Evolutionary conservation across 2,888 invertebrate genomes (phyloP).

Genomic region (Eupithecia exiguata): DNA sequence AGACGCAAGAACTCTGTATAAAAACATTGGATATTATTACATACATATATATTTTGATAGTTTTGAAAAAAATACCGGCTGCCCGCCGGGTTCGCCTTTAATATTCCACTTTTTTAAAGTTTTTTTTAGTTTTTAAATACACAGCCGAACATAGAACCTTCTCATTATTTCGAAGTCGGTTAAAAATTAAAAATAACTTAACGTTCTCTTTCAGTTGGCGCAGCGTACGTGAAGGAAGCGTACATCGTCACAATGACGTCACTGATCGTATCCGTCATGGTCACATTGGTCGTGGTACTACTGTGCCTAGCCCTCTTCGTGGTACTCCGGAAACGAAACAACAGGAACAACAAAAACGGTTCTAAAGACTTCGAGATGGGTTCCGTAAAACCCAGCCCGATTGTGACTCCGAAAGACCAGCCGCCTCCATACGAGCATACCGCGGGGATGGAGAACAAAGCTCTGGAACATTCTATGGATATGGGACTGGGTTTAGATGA

Average conservation of each 20-base stretch:
- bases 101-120: too few species aligned
- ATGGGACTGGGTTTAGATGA: constrained; percentile 92
- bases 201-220: constrained; percentile 86
- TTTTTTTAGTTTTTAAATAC: too few species aligned
- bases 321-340: constrained; percentile 93
- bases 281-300: constrained; percentile 85
- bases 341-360: constrained; percentile 91
- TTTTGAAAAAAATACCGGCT: too few species aligned
- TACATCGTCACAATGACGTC: constrained; percentile 90
- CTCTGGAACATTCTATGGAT: constrained; percentile 94
- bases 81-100: too few species aligned
- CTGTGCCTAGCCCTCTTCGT: constrained; percentile 89
- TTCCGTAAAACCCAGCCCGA: constrained; percentile 89
- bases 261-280: constrained; percentile 80
- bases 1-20: background rate
- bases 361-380: constrained; percentile 96
- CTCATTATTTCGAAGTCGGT: too few species aligned
- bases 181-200: background rate
- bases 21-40: background rate
- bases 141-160: too few species aligned
- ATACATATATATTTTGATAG: too few species aligned
- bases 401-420: constrained; percentile 93
- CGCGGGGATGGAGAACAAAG: constrained; percentile 94
- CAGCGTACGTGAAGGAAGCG: constrained; percentile 91
- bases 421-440: constrained; percentile 95